phyloP scores from a whole-genome alignment of 92 coral and sea anemone species.

The Meandrina meandrites region DNA sequence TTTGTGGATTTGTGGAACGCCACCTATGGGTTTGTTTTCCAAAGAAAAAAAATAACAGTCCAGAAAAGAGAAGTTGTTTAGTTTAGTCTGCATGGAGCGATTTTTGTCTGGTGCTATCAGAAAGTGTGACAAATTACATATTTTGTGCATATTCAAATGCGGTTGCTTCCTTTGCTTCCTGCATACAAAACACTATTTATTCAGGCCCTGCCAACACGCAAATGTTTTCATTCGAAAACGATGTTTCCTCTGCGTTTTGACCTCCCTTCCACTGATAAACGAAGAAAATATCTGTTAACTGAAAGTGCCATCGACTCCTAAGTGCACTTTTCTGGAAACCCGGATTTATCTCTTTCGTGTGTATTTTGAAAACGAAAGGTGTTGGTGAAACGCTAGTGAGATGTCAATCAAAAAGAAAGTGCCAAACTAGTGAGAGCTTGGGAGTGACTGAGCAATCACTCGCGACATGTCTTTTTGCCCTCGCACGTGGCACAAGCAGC shows the following conservation, averaged over 20 bases:
- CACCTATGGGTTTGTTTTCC: background rate
- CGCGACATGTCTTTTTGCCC: background rate
- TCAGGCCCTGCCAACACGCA: conserved; percentile 18
- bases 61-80: background rate
- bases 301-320: background rate
- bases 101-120: background rate
- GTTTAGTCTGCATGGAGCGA: background rate
- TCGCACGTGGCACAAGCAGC: background rate
- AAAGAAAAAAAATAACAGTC: no score
- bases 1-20: background rate
- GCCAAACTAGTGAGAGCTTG: background rate
- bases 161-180: background rate
- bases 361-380: background rate
- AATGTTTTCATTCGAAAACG: background rate
- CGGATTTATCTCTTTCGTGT: background rate
- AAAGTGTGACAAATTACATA: background rate
- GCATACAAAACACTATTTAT: conserved; percentile 12
- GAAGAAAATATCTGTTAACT: background rate
- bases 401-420: conserved; percentile 9
- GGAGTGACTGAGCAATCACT: background rate
- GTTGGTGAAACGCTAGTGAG: background rate
- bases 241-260: background rate
- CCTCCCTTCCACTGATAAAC: background rate
- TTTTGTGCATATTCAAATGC: background rate
- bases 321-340: background rate